These are phyloP conservation scores for Drosophila hawaiiensis DNA, from an alignment of 2,888 invertebrate species.

Conservation along the genomic window DNA sequence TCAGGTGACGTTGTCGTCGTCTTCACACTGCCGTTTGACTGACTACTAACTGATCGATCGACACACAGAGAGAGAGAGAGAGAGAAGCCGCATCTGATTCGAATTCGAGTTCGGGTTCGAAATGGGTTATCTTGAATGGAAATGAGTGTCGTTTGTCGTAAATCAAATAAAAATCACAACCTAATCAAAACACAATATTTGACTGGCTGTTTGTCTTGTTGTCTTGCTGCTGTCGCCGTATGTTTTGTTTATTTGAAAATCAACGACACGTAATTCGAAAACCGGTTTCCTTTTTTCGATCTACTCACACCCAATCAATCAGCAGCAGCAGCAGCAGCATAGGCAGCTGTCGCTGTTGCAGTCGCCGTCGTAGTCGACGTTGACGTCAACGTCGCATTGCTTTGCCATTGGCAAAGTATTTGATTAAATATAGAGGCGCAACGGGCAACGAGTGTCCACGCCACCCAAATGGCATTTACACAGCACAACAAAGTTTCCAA, in stretches of 20 bases:
- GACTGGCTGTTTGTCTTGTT: constrained; percentile 1
- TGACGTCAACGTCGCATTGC: constrained; percentile 6
- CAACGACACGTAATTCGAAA: constrained; percentile 48
- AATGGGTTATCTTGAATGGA: constrained; percentile 3
- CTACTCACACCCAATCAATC: constrained; percentile 13
- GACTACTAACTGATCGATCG: constrained; percentile 4
- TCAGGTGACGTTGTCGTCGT: constrained; percentile 34
- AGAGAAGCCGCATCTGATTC: neutral
- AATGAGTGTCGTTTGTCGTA: constrained; percentile 17
- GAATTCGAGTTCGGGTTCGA: constrained; percentile 4
- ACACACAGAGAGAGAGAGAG: constrained; percentile 1
- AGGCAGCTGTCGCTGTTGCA: constrained; percentile 9
- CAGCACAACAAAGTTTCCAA: constrained; percentile 24
- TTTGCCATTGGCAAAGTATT: constrained; percentile 73
- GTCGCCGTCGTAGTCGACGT: constrained; percentile 4
- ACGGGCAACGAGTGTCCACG: constrained; percentile 47
- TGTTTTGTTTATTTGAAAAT: constrained; percentile 35
- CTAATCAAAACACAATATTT: constrained; percentile 43
- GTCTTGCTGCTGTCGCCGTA: constrained; percentile 3
- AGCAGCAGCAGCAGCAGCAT: constrained; percentile 12
- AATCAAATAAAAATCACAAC: constrained; percentile 21
- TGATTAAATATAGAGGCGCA: constrained; percentile 69
- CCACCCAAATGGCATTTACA: constrained; percentile 57
- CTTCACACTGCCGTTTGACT: constrained; percentile 1
- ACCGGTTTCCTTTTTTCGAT: constrained; percentile 52